Evolutionary conservation across 1,140 invertebrate species (phyloP).

Genomic region (Procambarus virginalis): DNA sequence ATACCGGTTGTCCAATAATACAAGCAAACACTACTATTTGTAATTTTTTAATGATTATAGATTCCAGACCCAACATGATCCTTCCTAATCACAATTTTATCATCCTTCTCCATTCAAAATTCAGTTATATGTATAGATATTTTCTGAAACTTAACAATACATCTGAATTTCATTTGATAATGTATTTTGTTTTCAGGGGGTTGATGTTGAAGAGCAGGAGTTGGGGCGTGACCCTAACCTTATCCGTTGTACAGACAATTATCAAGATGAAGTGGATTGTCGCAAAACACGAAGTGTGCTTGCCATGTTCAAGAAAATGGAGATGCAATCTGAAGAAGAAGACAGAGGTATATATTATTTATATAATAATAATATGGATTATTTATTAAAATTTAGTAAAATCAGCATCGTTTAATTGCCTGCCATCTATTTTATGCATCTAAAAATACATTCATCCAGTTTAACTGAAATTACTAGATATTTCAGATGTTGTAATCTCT

Average conservation of each 20-base stretch:
- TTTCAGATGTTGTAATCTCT: no score
- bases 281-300: slow-evolving; percentile 90
- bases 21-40: neutral
- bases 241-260: slow-evolving; percentile 79
- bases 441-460: no score
- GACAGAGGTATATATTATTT: neutral
- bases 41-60: neutral
- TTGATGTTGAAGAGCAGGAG: slow-evolving; percentile 78
- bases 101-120: neutral
- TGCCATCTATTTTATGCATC: no score
- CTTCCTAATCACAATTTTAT: neutral
- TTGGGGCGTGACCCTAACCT: slow-evolving; percentile 85
- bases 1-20: neutral
- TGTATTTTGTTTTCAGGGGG: slow-evolving; percentile 15
- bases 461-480: no score
- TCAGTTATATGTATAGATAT: neutral
- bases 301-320: slow-evolving; percentile 89
- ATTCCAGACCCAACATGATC: neutral
- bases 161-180: neutral
- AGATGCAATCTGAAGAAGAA: slow-evolving; percentile 79
- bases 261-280: slow-evolving; percentile 77
- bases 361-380: no score
- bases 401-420: no score
- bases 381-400: no score
- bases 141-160: no score